Base-by-base conservation (phyloP, 1,140 invertebrate genomes). In the Rhynchophorus ferrugineus region DNA sequence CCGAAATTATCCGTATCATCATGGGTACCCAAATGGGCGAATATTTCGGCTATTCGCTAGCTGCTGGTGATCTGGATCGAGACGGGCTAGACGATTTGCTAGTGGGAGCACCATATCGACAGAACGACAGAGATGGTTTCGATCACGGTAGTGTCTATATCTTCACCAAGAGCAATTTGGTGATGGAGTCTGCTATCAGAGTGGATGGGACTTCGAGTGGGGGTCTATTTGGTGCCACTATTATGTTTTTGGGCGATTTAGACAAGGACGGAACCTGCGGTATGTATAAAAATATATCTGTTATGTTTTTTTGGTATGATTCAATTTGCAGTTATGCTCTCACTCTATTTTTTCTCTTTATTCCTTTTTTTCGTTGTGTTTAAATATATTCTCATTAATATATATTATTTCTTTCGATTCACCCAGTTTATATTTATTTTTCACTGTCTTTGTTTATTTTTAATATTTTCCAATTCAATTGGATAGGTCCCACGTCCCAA, bases 11-110 rank as follows among this genome's bases (percentile, higher is more conserved):
- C 7, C n/a, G 5, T n/a, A 2, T 22, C 42, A 3, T n/a, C 6
- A 36, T 62, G 3, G 78, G 78, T 5, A 52, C 63, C 3, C 72
- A 81, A 62, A 59, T 72, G 24, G 82, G 82, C 0, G 77, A 82
- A 60, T 81, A 81, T 64, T 87, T 85, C 67, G 84, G 84, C 1
- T 69, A 74, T 1, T 58, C 74, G 11, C 48, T 87, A 13, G 64
- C 73, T 21, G 73, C 76, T 2, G 73, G 75, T 16, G 81, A 87
- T 64, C 44, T 85, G 1, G 81, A 82, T 60, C 68, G 66, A 7
- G 83, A 87, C 64, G 73, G 71, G 7, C 73, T 70, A 22, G 77
- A 80, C 66, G 78, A 87, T 61, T 60, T 87, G 24, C 64, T 87
- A 34, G 77, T 87, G 38, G 83, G 84, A 21, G 79, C 83, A 8